Conservation (phyloP, 2,888 invertebrate species). For the Augochlorella aurata region DNA sequence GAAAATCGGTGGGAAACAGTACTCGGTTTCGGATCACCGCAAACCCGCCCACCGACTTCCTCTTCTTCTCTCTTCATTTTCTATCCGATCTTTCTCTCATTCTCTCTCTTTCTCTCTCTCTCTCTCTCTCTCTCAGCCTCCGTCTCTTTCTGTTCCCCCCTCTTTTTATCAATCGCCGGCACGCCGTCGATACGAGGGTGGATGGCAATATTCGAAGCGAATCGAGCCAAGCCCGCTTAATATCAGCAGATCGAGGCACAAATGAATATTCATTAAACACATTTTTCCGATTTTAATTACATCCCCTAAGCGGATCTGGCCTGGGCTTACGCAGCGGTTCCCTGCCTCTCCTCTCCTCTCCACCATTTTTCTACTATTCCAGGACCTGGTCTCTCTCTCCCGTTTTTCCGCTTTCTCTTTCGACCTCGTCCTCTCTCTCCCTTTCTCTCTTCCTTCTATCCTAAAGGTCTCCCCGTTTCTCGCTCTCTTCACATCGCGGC, state of each 20-base stretch:
- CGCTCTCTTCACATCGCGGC: slow-evolving; percentile 58
- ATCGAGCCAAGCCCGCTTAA: slow-evolving; percentile 69
- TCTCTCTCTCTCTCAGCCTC: slow-evolving; percentile 19
- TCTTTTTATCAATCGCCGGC: slow-evolving; percentile 64
- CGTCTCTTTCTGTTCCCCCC: slow-evolving; percentile 16
- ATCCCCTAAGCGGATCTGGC: slow-evolving; percentile 80
- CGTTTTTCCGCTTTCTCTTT: slow-evolving; percentile 56
- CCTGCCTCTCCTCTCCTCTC: slow-evolving; percentile 31
- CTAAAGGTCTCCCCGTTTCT: not conserved
- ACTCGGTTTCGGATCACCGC: slow-evolving; percentile 60
- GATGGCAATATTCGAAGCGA: slow-evolving; percentile 71
- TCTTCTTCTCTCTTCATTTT: slow-evolving; percentile 27
- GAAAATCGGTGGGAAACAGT: slow-evolving; percentile 35
- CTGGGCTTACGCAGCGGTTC: slow-evolving; percentile 71
- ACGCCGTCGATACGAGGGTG: slow-evolving; percentile 61
- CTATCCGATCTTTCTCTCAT: slow-evolving; percentile 11
- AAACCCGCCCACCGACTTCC: slow-evolving; percentile 35
- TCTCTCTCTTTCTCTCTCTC: slow-evolving; percentile 23
- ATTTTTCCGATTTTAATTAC: slow-evolving; percentile 81
- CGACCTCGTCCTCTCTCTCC: slow-evolving; percentile 39
- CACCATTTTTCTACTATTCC: slow-evolving; percentile 35
- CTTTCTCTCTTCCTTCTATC: slow-evolving; percentile 17
- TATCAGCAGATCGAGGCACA: slow-evolving; percentile 73
- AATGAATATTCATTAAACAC: slow-evolving; percentile 80
- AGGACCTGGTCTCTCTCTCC: slow-evolving; percentile 28